Percentiles rank a stretch among this genome's conserved stretches.
These are phyloP conservation scores for Platyrinchus mystaceus DNA, from an alignment of 2,797 vertebrate genomes.

Conservation along the genomic window DNA sequence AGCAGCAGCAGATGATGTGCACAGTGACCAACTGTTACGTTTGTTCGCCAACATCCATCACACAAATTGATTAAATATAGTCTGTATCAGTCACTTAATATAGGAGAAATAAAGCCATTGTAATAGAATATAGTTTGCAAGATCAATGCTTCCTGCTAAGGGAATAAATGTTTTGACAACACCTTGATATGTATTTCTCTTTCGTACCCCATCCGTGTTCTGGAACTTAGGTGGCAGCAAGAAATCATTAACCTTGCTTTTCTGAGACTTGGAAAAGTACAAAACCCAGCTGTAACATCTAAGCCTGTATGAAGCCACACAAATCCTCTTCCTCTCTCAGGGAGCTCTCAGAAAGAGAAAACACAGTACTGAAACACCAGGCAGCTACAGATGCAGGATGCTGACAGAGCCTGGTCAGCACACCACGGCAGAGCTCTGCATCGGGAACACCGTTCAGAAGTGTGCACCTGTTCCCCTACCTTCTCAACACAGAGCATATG, in stretches of 20 bases:
- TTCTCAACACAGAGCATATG: neutral
- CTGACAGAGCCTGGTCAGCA: neutral
- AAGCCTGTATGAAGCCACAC: neutral
- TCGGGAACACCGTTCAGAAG: accelerated
- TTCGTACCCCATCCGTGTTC: neutral
- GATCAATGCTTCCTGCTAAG: conserved; percentile 46
- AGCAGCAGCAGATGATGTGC: neutral
- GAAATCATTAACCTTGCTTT: neutral
- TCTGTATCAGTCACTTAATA: conserved; percentile 8
- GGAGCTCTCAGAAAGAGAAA: neutral
- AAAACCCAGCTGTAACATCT: neutral
- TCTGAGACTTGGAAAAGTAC: neutral
- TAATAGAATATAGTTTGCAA: conserved; percentile 19
- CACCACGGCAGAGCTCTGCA: accelerated
- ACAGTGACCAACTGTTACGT: neutral
- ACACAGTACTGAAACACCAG: neutral
- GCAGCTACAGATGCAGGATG: neutral
- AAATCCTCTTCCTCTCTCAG: neutral
- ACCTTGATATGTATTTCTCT: conserved; percentile 36
- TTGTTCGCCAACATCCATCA: neutral
- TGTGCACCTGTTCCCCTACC: accelerated
- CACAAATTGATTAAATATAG: conserved; percentile 44
- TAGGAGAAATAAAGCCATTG: conserved; percentile 19
- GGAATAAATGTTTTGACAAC: conserved; percentile 37
- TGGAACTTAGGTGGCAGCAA: neutral